Evolutionary conservation across 2,113 vertebrate species (phyloP).

Genomic region (Electrona antarctica): DNA sequence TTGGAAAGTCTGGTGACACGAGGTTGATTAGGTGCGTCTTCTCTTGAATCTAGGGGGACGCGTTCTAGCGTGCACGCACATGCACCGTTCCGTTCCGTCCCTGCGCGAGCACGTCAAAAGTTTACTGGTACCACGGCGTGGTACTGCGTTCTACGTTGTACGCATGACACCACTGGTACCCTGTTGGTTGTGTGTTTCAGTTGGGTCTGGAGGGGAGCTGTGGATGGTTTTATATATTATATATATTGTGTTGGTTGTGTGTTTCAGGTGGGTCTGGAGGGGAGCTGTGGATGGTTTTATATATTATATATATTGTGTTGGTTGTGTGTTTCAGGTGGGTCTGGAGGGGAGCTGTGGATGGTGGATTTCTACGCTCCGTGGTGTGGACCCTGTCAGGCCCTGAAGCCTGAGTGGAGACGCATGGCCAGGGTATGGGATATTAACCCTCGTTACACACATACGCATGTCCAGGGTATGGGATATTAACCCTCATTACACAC

Average conservation of each 20-base stretch:
- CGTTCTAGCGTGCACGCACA: too few relatives aligned
- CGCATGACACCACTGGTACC: too few relatives aligned
- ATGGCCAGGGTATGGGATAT: conserved; percentile 88
- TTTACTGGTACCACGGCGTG: too few relatives aligned
- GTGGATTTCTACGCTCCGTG: conserved; percentile 97
- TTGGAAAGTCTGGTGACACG: too few relatives aligned
- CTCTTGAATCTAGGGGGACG: too few relatives aligned
- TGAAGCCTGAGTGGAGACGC: conserved; percentile 96
- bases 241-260: too few relatives aligned
- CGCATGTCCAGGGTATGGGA: too few relatives aligned
- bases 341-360: conserved; percentile 84
- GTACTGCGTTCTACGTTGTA: too few relatives aligned
- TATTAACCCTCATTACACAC: neutral
- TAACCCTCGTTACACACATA: neutral
- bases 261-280: conserved; percentile 67
- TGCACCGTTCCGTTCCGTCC: too few relatives aligned
- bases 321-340: conserved; percentile 38
- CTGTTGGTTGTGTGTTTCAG: too few relatives aligned
- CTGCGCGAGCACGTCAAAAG: too few relatives aligned
- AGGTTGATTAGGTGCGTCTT: too few relatives aligned
- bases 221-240: conserved; percentile 57
- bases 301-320: neutral
- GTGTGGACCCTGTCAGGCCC: conserved; percentile 95
- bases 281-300: conserved; percentile 65
- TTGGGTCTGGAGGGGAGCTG: conserved; percentile 71